These are phyloP conservation scores for Sminthurides bifidus DNA, from an alignment of 1,140 invertebrate genomes.

Conservation along the genomic window DNA sequence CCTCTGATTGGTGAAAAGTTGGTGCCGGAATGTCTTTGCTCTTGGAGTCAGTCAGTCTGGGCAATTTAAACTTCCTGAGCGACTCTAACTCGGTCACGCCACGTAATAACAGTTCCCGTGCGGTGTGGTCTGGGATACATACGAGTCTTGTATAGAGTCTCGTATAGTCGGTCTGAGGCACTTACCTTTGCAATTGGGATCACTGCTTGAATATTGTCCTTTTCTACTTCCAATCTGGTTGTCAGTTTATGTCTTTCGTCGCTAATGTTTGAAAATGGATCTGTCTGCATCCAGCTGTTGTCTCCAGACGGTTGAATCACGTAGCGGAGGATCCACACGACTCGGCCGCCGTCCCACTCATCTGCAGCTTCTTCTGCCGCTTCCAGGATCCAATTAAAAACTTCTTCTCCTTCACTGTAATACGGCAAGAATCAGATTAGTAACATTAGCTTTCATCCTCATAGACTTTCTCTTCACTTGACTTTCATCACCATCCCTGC, in stretches of 20 bases:
- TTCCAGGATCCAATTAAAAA: conserved; percentile 81
- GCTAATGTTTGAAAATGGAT: conserved; percentile 44
- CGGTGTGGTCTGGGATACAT: too few relatives aligned
- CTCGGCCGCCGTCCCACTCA: conserved; percentile 61
- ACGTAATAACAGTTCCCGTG: too few relatives aligned
- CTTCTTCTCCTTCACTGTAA: conserved; percentile 53
- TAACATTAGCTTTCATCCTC: too few relatives aligned
- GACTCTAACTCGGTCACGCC: too few relatives aligned
- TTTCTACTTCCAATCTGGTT: conserved; percentile 74
- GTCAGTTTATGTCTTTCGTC: conserved; percentile 57
- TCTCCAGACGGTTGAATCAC: conserved; percentile 46
- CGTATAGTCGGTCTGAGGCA: too few relatives aligned
- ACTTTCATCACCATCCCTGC: too few relatives aligned
- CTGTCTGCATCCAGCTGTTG: conserved; percentile 37
- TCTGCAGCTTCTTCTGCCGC: conserved; percentile 65
- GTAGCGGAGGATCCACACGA: conserved; percentile 67
- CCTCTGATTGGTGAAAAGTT: too few relatives aligned
- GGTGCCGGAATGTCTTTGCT: too few relatives aligned
- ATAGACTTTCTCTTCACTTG: too few relatives aligned
- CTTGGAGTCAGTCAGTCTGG: too few relatives aligned
- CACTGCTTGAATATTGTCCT: conserved; percentile 87
- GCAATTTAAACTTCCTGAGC: background rate
- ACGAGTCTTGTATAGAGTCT: too few relatives aligned
- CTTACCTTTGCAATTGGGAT: conserved; percentile 82
- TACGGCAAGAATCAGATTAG: background rate